Base-by-base conservation (phyloP, 2,888 invertebrate species). In the Microdon myrmicae region DNA sequence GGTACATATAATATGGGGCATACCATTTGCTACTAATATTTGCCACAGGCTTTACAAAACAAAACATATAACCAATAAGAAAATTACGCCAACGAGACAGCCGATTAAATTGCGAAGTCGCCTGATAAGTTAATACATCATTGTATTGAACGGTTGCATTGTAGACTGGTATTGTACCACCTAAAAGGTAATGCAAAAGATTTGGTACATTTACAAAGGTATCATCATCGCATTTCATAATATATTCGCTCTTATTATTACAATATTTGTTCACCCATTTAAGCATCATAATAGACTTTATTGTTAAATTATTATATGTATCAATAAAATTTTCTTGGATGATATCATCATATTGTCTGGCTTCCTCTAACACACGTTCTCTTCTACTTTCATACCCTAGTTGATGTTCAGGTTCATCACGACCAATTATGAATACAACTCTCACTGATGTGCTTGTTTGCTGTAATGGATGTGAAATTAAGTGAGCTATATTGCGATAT, bases 191-290 rank as follows among this genome's bases (percentile, higher is more conserved):
- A 23, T 79, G 74, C 17, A 89, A 72, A 14, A 92, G 78, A 68
- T 84, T 85, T n/a, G 86, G 86, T 53, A 92, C 81, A 77, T 92
- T 92, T 1, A 94, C 85, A 74, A 90, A 93, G 81, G 91, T 90
- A 71, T 94, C 94, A 69, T 94, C 93, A 69, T 94, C 93, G 3
- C 90, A 89, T 81, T 94, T 94, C 77, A 94, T 83, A 13, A 93
- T 82, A 80, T 87, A 93, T 31, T 85, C 84, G 0, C 85, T 85
- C 78, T 69, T 70, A 7, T 71, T 67, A n/a, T 68, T 49, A 72
- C 93, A 93, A 70, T 87, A 85, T 25, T 83, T 84, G 4, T 84
- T 86, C 13, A 90, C 87, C 88, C 92, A 89, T 74, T 93, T 93
- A 51, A 94, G 75, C 83, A 93, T 86, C 86, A 91, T 88, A 7